Evolutionary conservation across 2,113 vertebrate species (phyloP).

Genomic region (Sciurus niger): DNA sequence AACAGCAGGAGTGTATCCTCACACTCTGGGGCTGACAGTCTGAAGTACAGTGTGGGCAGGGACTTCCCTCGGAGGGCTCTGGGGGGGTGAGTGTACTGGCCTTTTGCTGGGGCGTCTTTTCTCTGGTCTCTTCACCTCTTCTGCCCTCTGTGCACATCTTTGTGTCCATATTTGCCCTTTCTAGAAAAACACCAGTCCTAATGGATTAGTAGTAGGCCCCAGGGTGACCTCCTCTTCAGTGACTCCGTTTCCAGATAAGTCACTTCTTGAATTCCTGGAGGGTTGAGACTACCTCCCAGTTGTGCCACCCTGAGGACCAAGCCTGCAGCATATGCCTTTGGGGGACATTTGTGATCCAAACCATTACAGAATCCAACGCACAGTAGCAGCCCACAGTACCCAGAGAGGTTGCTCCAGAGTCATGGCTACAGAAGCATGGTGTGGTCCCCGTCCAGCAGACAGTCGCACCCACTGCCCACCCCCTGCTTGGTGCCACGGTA

Average conservation of each 20-base stretch:
- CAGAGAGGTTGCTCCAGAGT: neutral
- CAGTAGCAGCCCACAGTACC: too few relatives aligned
- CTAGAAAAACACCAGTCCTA: neutral
- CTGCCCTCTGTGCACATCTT: neutral
- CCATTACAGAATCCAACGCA: neutral
- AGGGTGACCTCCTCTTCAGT: neutral
- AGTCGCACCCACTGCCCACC: rapidly evolving
- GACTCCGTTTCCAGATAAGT: neutral
- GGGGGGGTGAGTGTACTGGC: neutral
- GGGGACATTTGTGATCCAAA: neutral
- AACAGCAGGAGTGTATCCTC: neutral
- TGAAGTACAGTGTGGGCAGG: neutral
- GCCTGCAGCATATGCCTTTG: neutral
- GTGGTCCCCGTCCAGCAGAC: rapidly evolving
- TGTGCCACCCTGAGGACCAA: neutral
- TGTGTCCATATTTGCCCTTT: neutral
- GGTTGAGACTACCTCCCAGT: neutral
- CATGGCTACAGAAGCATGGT: rapidly evolving
- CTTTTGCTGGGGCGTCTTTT: neutral
- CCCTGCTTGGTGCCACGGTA: rapidly evolving
- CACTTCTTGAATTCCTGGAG: neutral
- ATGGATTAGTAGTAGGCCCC: too few relatives aligned
- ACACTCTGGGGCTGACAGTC: neutral
- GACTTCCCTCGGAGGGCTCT: neutral
- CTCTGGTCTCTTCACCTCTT: neutral